These are phyloP conservation scores for Hycleus phaleratus DNA, from an alignment of 1,140 invertebrate genomes.

Conservation along the genomic window DNA sequence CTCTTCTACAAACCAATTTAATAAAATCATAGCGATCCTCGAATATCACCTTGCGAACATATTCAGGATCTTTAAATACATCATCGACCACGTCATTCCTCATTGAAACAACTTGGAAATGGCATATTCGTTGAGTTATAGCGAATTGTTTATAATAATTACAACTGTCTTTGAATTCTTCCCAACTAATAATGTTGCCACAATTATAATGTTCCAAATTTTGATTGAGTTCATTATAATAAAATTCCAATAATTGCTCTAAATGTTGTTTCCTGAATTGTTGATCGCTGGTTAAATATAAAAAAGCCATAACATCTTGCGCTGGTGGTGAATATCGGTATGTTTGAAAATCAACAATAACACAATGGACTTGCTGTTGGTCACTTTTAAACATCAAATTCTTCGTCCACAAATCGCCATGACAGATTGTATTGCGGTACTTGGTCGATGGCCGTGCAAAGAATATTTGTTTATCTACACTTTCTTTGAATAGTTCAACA, in stretches of 20 bases:
- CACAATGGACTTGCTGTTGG: conserved; percentile 30
- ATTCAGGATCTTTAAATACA: not conserved
- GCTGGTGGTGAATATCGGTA: conserved; percentile 45
- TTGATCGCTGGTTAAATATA: conserved; percentile 35
- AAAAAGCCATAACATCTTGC: conserved; percentile 41
- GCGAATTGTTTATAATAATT: conserved; percentile 1
- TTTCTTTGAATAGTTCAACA: not conserved
- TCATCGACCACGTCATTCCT: not conserved
- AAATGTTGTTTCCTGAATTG: conserved; percentile 37
- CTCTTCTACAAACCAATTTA: not conserved
- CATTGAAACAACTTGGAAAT: not conserved
- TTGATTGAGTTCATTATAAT: conserved; percentile 33
- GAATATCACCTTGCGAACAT: not conserved
- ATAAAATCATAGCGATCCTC: conserved; percentile 1
- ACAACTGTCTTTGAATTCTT: conserved; percentile 1
- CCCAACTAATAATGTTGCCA: not conserved
- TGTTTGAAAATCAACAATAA: conserved; percentile 47
- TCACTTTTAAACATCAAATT: conserved; percentile 43
- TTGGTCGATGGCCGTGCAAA: not conserved
- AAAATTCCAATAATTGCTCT: conserved; percentile 30
- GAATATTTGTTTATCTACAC: not conserved
- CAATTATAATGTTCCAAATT: conserved; percentile 23
- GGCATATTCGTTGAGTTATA: not conserved
- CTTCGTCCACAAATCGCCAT: conserved; percentile 47
- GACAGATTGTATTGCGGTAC: conserved; percentile 19